Evolutionary conservation across 2,888 invertebrate genomes (phyloP), one percentile per base, ranked within the genome.

Genomic region (Sinopyrophorus schimmeli): DNA sequence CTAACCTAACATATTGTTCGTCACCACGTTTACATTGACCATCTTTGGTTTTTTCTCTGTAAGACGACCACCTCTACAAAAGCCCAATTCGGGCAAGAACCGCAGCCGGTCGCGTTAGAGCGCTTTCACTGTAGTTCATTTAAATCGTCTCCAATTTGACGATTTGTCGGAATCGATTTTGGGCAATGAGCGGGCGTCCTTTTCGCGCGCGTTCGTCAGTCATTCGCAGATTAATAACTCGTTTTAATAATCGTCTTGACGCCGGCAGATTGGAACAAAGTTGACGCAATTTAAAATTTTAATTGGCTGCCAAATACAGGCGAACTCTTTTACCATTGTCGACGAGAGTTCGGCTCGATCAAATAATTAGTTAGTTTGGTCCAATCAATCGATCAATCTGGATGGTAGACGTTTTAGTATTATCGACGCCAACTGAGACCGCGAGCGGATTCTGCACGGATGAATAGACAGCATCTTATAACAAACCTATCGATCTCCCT

Each of bases 401-500:
- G 30, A 23, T 35, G 35, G 42, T 32, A 32, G 39, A 37, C 35
- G 10, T 32, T n/a, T 15, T 16, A 17, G 26, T 30, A 44, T 37
- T 46, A 44, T 50, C 28, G 48, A 24, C 37, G 39, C 32, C 37
- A 42, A 42, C 28, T 39, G 31, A 39, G 43, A 39, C 39, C 35
- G 12, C 34, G 40, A 28, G 16, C 10, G 31, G 43, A 32, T 40
- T 49, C 32, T 34, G 44, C 27, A 48, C 35, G 40, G 39, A n/a
- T 38, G 40, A 43, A 49, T 46, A 50, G 53, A 37, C 40, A 27
- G 18, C 21, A 16, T 43, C 43, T 49, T 49, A 38, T 37, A 38
- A 38, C 41, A 42, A 53, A 43, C 44, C 48, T 44, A 47, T 52
- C 48, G 52, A 55, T 53, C 54, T 49, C 51, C 14, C 39, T 47